Evolutionary conservation across 1,140 invertebrate species (phyloP), one percentile per base, ranked within the genome.

Genomic region (Acromyrmex heyeri): DNA sequence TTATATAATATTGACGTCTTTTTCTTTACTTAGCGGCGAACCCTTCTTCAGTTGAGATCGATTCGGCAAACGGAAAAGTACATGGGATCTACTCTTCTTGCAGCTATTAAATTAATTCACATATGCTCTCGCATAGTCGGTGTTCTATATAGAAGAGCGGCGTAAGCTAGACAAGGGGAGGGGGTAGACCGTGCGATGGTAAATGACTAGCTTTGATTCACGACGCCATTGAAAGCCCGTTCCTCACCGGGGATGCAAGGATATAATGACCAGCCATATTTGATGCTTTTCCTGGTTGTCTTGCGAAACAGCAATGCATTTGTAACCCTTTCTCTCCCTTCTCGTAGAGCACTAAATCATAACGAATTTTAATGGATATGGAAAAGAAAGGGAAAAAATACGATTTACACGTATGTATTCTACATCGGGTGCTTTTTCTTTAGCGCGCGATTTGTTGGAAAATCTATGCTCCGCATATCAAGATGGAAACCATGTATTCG

Each of bases 121-220:
- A 38, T 21, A 14, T 10, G 30, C 5, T 55, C 70, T 59, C 21
- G 21, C 48, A 61, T 64, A 64, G 59, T 62, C 27, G 21, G 50
- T 65, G n/a, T 57, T 3, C 64, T 53, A 61, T 30, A n/a, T 62
- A 73, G 65, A 87, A 65, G 62, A 48, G 85, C 62, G 55, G 14
- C 50, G 61, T 65, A 76, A 72, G 78, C 70, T 81, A 75, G 67
- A 86, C 14, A 50, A 67, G 50, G 16, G 75, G 44, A 64, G 59
- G 59, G 69, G 76, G 69, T 53, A 48, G 55, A 65, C 55, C 86
- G 57, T 88, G 83, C 79, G 79, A 87, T 86, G 87, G 86, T 48
- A 81, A 59, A 59, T 88, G 87, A 88, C 87, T 88, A 69, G 73
- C 79, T 85, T 89, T 88, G 88, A 89, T 89, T 89, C 86, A 88